These are phyloP conservation scores for Morpho deidamia DNA, from an alignment of 2,888 invertebrate species.

Conservation along the genomic window DNA sequence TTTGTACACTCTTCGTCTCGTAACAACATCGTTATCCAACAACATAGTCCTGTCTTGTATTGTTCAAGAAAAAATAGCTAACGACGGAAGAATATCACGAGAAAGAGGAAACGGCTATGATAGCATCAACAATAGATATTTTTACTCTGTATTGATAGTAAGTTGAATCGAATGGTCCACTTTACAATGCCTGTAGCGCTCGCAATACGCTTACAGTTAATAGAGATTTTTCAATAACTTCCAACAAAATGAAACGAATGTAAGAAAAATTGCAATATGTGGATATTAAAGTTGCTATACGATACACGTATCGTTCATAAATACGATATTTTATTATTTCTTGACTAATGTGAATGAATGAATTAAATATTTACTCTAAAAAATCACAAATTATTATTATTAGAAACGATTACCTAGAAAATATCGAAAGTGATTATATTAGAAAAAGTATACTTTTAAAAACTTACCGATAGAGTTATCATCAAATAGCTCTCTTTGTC, in stretches of 20 bases:
- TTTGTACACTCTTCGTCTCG: too few relatives aligned
- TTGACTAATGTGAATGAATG: too few relatives aligned
- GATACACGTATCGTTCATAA: too few relatives aligned
- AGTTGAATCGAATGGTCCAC: not conserved
- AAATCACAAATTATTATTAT: too few relatives aligned
- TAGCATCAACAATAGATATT: not conserved
- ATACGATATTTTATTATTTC: too few relatives aligned
- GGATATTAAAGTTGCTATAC: too few relatives aligned
- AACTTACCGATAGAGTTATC: constrained; percentile 81
- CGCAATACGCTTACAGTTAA: not conserved
- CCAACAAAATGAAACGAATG: not conserved
- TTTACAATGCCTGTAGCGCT: not conserved
- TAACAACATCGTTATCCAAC: too few relatives aligned
- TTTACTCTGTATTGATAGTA: not conserved
- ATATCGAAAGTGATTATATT: too few relatives aligned
- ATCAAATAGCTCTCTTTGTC: constrained; percentile 92
- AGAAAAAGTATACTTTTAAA: not conserved
- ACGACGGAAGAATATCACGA: not conserved
- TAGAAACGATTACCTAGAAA: too few relatives aligned
- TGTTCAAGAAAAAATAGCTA: not conserved
- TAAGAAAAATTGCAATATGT: too few relatives aligned
- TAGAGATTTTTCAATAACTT: not conserved
- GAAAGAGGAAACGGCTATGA: not conserved
- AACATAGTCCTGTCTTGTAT: not conserved
- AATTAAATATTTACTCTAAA: too few relatives aligned